These are phyloP conservation scores for Poecile atricapillus DNA, from an alignment of 2,113 vertebrate genomes.

Conservation along the genomic window DNA sequence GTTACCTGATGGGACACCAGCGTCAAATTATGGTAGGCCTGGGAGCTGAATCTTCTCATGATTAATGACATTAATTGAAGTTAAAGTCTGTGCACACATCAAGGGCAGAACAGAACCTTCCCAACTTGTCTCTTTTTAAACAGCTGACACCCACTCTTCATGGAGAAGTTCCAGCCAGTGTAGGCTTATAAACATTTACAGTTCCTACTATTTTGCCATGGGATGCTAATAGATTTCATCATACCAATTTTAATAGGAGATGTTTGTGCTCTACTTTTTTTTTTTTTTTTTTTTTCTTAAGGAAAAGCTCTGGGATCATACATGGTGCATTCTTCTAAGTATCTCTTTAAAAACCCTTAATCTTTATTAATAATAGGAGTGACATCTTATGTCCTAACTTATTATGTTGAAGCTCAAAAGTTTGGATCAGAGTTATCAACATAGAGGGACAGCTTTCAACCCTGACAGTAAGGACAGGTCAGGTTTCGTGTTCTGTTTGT, in stretches of 20 bases:
- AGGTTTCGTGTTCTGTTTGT: background rate
- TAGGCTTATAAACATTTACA: background rate
- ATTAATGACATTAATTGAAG: slow-evolving; percentile 58
- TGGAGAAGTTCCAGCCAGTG: background rate
- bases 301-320: background rate
- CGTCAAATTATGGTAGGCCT: background rate
- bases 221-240: background rate
- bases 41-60: slow-evolving; percentile 6
- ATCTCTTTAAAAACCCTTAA: accelerated
- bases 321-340: background rate
- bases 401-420: background rate
- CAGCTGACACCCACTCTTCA: background rate
- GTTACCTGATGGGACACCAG: background rate
- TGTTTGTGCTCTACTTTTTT: background rate
- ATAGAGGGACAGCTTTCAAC: background rate
- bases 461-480: background rate
- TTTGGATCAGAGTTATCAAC: background rate
- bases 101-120: slow-evolving; percentile 20
- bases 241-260: background rate
- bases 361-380: background rate
- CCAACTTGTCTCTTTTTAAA: background rate
- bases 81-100: background rate
- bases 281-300: background rate
- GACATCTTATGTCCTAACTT: background rate
- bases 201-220: background rate